These are phyloP conservation scores for Smittia sp. DNA, from an alignment of 2,888 invertebrate species.

Conservation along the genomic window DNA sequence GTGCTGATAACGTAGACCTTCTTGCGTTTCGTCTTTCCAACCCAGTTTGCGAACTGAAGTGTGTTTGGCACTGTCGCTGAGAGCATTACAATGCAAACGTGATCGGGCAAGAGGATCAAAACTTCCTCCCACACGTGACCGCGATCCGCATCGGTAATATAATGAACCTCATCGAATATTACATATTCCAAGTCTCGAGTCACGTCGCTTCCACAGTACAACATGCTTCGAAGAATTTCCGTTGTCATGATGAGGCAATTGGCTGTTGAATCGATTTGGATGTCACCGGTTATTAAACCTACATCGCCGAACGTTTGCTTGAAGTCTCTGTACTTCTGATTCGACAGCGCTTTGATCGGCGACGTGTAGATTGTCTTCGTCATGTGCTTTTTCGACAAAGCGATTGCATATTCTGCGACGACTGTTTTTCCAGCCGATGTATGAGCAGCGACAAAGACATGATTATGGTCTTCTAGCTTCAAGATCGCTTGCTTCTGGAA, in stretches of 20 bases:
- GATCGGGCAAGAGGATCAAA: slow-evolving; percentile 88
- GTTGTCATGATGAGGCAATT: slow-evolving; percentile 99
- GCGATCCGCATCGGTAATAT: slow-evolving; percentile 95
- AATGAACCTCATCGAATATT: slow-evolving; percentile 99
- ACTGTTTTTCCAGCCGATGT: slow-evolving; percentile 99
- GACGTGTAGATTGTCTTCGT: slow-evolving; percentile 96
- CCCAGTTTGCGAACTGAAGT: slow-evolving; percentile 92
- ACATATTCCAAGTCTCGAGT: slow-evolving; percentile 97
- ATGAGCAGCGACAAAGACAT: slow-evolving; percentile 98
- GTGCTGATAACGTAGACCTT: slow-evolving; percentile 94
- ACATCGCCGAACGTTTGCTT: slow-evolving; percentile 89
- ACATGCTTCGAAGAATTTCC: slow-evolving; percentile 95
- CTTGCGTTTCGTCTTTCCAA: slow-evolving; percentile 79
- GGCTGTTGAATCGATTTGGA: slow-evolving; percentile 91
- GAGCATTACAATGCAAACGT: slow-evolving; percentile 93
- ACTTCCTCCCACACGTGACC: slow-evolving; percentile 99
- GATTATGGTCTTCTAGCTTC: slow-evolving; percentile 87
- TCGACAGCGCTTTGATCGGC: slow-evolving; percentile 97
- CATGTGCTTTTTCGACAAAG: slow-evolving; percentile 86
- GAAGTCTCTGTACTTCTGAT: slow-evolving; percentile 98
- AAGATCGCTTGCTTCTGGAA: slow-evolving; percentile 97
- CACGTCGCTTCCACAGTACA: slow-evolving; percentile 91
- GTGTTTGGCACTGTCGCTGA: slow-evolving; percentile 99
- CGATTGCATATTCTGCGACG: slow-evolving; percentile 98
- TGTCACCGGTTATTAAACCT: slow-evolving; percentile 90